Conservation (phyloP, 2,888 invertebrate genomes). For the Anarsia innoxiella region DNA sequence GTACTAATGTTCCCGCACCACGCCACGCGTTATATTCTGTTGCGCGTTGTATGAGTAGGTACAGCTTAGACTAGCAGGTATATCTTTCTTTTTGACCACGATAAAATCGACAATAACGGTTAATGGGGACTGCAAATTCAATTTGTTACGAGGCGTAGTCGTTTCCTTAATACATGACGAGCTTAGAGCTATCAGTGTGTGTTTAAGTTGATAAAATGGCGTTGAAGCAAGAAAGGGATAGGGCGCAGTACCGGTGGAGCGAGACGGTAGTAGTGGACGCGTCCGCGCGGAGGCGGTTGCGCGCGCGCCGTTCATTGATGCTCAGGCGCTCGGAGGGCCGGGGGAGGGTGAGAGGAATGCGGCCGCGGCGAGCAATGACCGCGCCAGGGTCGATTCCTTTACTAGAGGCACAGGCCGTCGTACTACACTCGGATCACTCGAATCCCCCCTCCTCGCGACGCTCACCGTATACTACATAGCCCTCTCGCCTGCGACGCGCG, state of each 20-base stretch:
- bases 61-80: too few relatives aligned
- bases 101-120: conserved; percentile 10
- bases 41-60: too few relatives aligned
- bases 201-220: conserved; percentile 22
- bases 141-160: too few relatives aligned
- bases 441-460: conserved; percentile 34
- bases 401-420: conserved; percentile 71
- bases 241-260: conserved; percentile 34
- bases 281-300: conserved; percentile 39
- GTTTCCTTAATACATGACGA: conserved; percentile 13
- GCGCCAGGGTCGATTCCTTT: conserved; percentile 75
- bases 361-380: conserved; percentile 74
- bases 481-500: conserved; percentile 56
- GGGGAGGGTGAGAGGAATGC: conserved; percentile 61
- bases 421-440: conserved; percentile 59
- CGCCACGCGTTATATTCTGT: too few relatives aligned
- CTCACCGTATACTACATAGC: conserved; percentile 57
- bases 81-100: too few relatives aligned
- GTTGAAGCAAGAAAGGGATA: conserved; percentile 30
- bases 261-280: conserved; percentile 44
- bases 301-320: conserved; percentile 72
- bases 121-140: too few relatives aligned
- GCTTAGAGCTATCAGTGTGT: conserved; percentile 17
- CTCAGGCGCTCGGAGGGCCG: conserved; percentile 44
- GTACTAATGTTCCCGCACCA: too few relatives aligned